phyloP scores from a whole-genome alignment of 2,888 invertebrate genomes.

The Acleris literana region DNA sequence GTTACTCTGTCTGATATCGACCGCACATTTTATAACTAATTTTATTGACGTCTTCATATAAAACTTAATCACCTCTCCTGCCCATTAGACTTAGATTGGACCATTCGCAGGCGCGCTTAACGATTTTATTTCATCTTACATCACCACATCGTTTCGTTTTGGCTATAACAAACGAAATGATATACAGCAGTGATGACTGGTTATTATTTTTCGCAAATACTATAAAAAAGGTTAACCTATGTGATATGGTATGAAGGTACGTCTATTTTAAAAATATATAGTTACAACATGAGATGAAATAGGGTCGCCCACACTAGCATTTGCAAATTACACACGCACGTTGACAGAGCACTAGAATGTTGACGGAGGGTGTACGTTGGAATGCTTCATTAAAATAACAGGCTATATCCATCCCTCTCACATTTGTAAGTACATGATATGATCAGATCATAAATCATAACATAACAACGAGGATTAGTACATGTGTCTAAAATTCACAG shows the following conservation, averaged over 20 bases:
- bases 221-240: too few relatives aligned
- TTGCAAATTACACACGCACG: slow-evolving; percentile 12
- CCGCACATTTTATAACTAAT: too few relatives aligned
- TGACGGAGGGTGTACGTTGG: slow-evolving; percentile 7
- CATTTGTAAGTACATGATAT: slow-evolving; percentile 1
- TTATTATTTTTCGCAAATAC: too few relatives aligned
- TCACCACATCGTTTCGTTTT: neutral
- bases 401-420: neutral
- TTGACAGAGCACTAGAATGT: slow-evolving; percentile 10
- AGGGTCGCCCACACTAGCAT: neutral
- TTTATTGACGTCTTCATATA: too few relatives aligned
- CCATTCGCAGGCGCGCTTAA: neutral
- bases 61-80: neutral
- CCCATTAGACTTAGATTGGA: neutral
- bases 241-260: too few relatives aligned
- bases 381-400: slow-evolving; percentile 29
- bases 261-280: too few relatives aligned
- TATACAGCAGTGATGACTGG: too few relatives aligned
- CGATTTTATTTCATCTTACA: neutral
- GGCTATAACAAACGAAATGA: neutral
- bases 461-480: neutral
- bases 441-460: slow-evolving; percentile 3
- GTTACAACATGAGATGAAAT: neutral
- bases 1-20: too few relatives aligned
- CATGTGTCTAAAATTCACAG: too few relatives aligned